Conservation (phyloP, 2,888 invertebrate genomes). For the Phytoseiulus persimilis region DNA sequence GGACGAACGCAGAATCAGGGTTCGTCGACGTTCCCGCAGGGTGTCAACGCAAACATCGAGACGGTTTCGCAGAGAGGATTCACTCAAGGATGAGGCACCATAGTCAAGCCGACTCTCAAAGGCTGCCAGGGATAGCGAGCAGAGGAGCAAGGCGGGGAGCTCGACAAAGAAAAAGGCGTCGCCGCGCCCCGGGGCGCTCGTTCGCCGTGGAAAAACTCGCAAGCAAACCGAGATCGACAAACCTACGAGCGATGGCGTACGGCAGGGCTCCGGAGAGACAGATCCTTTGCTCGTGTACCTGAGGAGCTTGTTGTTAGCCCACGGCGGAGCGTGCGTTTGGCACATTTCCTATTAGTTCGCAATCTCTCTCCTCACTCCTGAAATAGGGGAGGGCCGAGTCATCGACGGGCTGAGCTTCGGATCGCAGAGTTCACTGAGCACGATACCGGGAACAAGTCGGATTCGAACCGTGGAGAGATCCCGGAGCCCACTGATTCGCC, state of each 20-base stretch:
- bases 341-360: constrained; percentile 36
- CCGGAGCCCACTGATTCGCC: no score
- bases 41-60: background rate
- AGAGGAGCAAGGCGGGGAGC: background rate
- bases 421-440: background rate
- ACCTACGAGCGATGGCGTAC: background rate
- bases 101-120: background rate
- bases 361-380: background rate
- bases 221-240: background rate
- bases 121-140: background rate
- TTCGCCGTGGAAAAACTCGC: background rate
- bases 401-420: background rate
- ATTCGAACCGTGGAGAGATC: no score
- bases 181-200: background rate
- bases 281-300: background rate
- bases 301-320: constrained; percentile 13
- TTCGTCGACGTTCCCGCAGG: background rate
- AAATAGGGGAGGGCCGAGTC: background rate
- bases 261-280: background rate
- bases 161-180: background rate
- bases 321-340: constrained; percentile 31
- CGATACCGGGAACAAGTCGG: no score
- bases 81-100: background rate
- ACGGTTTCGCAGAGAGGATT: background rate
- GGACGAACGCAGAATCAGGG: background rate